These are phyloP conservation scores for Myathropa florea DNA, from an alignment of 2,888 invertebrate genomes.

Conservation along the genomic window DNA sequence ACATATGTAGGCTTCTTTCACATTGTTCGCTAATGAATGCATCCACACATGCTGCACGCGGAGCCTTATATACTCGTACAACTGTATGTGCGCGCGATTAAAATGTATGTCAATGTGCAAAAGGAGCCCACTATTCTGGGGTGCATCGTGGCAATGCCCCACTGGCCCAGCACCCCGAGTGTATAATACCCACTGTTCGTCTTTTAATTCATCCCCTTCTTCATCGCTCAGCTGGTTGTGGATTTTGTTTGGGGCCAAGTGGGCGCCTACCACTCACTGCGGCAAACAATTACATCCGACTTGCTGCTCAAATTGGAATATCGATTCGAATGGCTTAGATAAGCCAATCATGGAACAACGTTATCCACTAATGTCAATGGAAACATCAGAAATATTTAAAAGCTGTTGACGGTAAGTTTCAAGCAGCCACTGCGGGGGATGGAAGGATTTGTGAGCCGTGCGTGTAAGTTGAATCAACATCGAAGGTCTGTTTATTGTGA, in stretches of 20 bases:
- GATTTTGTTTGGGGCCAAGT: conserved; percentile 8
- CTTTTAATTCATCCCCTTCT: conserved; percentile 41
- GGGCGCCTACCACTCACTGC: neutral
- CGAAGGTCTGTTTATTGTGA: neutral
- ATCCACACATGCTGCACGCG: conserved; percentile 12
- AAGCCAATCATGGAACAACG: conserved; percentile 15
- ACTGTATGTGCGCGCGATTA: conserved; percentile 7
- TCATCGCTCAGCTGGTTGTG: neutral
- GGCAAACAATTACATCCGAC: conserved; percentile 29
- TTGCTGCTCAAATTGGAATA: conserved; percentile 46
- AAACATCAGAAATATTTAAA: conserved; percentile 23
- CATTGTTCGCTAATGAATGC: conserved; percentile 61
- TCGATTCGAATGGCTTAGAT: conserved; percentile 32
- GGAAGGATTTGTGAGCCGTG: neutral
- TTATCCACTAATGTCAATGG: conserved; percentile 22
- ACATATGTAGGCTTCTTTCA: neutral
- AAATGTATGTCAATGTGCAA: conserved; percentile 62
- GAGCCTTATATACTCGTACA: conserved; percentile 6
- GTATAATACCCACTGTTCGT: conserved; percentile 31
- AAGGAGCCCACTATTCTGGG: conserved; percentile 47
- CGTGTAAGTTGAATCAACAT: neutral
- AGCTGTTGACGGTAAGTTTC: neutral
- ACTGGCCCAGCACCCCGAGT: conserved; percentile 55
- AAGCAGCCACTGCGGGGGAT: neutral
- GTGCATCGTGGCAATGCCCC: conserved; percentile 54